These are phyloP conservation scores for Arvicanthis niloticus DNA, from an alignment of 2,113 vertebrate species.

Conservation along the genomic window DNA sequence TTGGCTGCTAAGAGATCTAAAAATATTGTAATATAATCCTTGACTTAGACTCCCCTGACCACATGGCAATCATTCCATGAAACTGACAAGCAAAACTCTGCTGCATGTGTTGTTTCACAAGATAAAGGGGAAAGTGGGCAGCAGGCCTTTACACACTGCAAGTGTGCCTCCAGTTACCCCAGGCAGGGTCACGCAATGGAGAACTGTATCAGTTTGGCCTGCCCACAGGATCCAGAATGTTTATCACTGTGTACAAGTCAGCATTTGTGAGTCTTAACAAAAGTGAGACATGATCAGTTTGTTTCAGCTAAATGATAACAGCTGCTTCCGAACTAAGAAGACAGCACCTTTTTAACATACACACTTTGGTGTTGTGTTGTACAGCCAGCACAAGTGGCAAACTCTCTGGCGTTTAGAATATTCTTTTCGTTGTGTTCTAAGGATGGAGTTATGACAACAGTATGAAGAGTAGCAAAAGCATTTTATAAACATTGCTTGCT, in stretches of 20 bases:
- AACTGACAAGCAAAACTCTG: slow-evolving; percentile 11
- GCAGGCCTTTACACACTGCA: slow-evolving; percentile 39
- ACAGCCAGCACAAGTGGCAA: slow-evolving; percentile 31
- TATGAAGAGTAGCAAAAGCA: neutral
- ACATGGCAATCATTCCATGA: slow-evolving; percentile 67
- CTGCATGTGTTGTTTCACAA: slow-evolving; percentile 64
- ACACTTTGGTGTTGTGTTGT: neutral
- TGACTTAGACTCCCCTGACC: slow-evolving; percentile 67
- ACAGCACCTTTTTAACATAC: slow-evolving; percentile 39
- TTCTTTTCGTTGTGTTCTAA: slow-evolving; percentile 12
- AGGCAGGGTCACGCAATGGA: neutral
- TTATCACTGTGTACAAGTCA: neutral
- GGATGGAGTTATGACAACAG: neutral
- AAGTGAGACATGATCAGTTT: neutral
- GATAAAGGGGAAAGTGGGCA: slow-evolving; percentile 4
- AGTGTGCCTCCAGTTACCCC: slow-evolving; percentile 42
- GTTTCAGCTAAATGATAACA: slow-evolving; percentile 41
- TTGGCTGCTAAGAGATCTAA: slow-evolving; percentile 63
- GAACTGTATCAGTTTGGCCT: neutral
- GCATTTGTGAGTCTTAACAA: slow-evolving; percentile 61
- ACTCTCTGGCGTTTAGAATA: slow-evolving; percentile 13
- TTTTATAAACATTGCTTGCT: slow-evolving; percentile 17
- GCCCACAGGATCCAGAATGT: slow-evolving; percentile 37
- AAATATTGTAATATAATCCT: slow-evolving; percentile 57
- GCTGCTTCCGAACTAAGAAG: slow-evolving; percentile 59